Evolutionary conservation across 2,888 invertebrate species (phyloP).

Genomic region (Caradrina kadenii): DNA sequence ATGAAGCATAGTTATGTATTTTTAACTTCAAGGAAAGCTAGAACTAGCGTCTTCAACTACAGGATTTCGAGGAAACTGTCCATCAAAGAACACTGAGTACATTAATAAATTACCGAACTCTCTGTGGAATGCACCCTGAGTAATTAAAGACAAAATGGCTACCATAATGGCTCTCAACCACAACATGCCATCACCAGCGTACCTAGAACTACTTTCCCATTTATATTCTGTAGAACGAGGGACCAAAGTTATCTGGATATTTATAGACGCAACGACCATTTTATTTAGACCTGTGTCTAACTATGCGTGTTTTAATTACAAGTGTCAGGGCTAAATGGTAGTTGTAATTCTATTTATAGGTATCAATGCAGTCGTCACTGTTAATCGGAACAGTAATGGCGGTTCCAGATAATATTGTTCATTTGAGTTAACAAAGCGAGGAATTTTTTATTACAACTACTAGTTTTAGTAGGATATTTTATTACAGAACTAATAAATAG

Average conservation of each 20-base stretch:
- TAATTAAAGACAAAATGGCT: constrained; percentile 65
- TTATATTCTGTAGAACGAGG: not conserved
- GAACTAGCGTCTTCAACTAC: not conserved
- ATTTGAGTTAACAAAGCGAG: constrained; percentile 15
- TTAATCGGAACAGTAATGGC: constrained; percentile 42
- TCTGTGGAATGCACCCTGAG: constrained; percentile 57
- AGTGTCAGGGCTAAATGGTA: constrained; percentile 22
- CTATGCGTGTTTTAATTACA: not conserved
- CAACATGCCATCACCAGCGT: constrained; percentile 19
- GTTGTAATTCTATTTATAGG: constrained; percentile 18
- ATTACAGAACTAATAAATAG: too few relatives aligned
- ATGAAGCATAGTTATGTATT: too few relatives aligned
- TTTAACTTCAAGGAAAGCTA: too few relatives aligned
- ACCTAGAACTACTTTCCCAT: constrained; percentile 6
- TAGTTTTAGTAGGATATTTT: not conserved
- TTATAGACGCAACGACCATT: constrained; percentile 6
- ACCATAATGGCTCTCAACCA: constrained; percentile 60
- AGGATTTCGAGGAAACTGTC: not conserved
- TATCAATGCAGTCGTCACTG: constrained; percentile 42
- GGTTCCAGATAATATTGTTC: constrained; percentile 32
- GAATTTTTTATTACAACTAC: constrained; percentile 5
- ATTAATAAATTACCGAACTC: constrained; percentile 53
- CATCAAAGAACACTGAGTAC: constrained; percentile 23
- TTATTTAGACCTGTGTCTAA: constrained; percentile 10
- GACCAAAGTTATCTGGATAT: not conserved